Evolutionary conservation across 1,140 invertebrate species (phyloP).

Genomic region (Apis laboriosa): DNA sequence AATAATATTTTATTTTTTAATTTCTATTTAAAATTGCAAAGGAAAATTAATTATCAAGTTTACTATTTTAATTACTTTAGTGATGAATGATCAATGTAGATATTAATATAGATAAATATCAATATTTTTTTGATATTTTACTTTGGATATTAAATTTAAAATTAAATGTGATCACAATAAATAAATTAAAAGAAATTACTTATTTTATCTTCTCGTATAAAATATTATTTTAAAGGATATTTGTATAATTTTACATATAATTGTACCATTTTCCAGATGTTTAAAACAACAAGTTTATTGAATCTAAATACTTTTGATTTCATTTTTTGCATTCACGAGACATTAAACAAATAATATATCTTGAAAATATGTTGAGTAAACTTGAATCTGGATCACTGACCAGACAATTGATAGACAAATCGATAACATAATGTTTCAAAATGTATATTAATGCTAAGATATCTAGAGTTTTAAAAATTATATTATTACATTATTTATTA

Average conservation of each 20-base stretch:
- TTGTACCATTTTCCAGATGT: background rate
- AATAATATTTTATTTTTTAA: background rate
- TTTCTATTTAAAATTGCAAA: background rate
- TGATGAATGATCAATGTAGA: no score
- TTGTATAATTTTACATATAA: background rate
- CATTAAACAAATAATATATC: background rate
- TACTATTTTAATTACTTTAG: background rate
- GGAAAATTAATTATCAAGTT: background rate
- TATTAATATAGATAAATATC: no score
- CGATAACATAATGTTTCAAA: background rate
- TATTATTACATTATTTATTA: no score
- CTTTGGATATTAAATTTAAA: no score
- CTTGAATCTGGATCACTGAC: background rate
- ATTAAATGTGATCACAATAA: background rate
- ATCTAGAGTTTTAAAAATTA: no score
- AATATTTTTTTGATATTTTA: no score
- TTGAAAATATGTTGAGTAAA: background rate
- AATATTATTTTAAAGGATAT: background rate
- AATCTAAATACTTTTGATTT: background rate
- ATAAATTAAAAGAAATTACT: background rate
- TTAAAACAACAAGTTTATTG: background rate
- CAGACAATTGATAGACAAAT: no score
- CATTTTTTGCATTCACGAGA: background rate
- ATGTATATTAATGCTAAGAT: no score
- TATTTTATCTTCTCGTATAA: background rate